A percentile compares a stretch with the other conserved stretches of the same genome.
Conservation (phyloP, 2,113 vertebrate species). For the crab-eating macaque (Macaca fascicularis) region DNA sequence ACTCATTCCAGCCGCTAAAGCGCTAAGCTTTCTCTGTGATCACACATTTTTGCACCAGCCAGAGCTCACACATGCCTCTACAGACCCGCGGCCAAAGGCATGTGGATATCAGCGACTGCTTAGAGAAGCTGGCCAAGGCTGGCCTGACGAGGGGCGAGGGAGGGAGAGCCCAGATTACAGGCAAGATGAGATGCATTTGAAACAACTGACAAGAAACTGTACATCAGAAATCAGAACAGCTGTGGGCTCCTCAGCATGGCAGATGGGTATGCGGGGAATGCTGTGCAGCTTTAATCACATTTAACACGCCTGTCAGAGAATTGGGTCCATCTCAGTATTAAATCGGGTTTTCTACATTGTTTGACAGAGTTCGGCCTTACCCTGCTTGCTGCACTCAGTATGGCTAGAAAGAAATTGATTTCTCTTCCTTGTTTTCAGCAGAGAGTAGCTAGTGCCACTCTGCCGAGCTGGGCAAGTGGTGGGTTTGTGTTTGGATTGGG, state of each 20-base stretch:
- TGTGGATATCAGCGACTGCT: background rate
- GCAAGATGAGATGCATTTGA: slow-evolving; percentile 48
- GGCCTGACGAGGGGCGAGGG: background rate
- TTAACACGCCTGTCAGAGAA: slow-evolving; percentile 78
- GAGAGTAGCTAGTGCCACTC: background rate
- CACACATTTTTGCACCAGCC: slow-evolving; percentile 52
- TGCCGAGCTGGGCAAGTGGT: background rate
- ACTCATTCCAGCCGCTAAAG: slow-evolving; percentile 43
- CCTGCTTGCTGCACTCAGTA: background rate
- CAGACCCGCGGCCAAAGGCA: background rate
- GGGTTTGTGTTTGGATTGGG: background rate
- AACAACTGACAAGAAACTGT: slow-evolving; percentile 66
- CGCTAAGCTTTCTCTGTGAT: slow-evolving; percentile 6
- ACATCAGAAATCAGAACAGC: slow-evolving; percentile 72
- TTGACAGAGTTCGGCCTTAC: slow-evolving; percentile 41
- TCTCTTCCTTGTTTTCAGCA: slow-evolving; percentile 16
- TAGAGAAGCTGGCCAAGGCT: slow-evolving; percentile 12
- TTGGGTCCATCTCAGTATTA: background rate
- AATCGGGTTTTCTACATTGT: slow-evolving; percentile 54
- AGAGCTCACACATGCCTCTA: slow-evolving; percentile 28
- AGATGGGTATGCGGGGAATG: slow-evolving; percentile 67
- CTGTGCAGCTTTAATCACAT: slow-evolving; percentile 74
- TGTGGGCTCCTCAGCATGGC: slow-evolving; percentile 56
- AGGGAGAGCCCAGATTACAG: background rate
- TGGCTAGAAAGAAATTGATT: background rate